A percentile compares a stretch with the other conserved stretches of the same genome.
Conservation (phyloP, 2,113 vertebrate genomes). For the Ammodytes dubius region DNA sequence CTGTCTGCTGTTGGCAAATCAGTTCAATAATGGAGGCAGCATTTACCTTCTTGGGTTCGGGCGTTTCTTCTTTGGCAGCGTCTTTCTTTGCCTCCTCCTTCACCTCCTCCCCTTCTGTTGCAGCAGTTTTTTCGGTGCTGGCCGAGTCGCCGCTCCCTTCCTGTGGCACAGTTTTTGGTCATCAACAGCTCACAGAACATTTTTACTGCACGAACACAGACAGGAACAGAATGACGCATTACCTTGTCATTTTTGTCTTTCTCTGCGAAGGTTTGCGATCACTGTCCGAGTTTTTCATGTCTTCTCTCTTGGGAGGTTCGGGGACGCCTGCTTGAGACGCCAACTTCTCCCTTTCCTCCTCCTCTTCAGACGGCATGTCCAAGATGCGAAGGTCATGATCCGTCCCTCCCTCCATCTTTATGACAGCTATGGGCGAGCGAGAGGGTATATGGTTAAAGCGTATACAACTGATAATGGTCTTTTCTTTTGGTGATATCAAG, state of each 20-base stretch:
- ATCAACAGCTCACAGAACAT: constrained; percentile 27
- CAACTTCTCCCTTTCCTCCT: constrained; percentile 78
- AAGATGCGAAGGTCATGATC: constrained; percentile 92
- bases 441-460: not conserved
- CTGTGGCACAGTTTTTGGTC: constrained; percentile 40
- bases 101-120: constrained; percentile 44
- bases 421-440: constrained; percentile 85
- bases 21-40: not conserved
- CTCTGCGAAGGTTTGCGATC: constrained; percentile 75
- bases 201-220: not conserved
- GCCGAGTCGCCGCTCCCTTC: constrained; percentile 76
- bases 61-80: constrained; percentile 81
- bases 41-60: constrained; percentile 87
- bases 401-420: constrained; percentile 95
- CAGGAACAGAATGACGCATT: not conserved
- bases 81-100: constrained; percentile 79
- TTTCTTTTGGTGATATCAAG: not conserved
- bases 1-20: not conserved
- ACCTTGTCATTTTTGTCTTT: constrained; percentile 80
- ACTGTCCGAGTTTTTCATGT: constrained; percentile 52
- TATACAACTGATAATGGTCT: not conserved
- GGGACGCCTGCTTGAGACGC: constrained; percentile 33
- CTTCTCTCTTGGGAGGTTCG: constrained; percentile 77
- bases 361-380: constrained; percentile 89
- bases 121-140: constrained; percentile 71